Base-by-base conservation (phyloP, 2,888 invertebrate genomes). In the Polyploca ridens region DNA sequence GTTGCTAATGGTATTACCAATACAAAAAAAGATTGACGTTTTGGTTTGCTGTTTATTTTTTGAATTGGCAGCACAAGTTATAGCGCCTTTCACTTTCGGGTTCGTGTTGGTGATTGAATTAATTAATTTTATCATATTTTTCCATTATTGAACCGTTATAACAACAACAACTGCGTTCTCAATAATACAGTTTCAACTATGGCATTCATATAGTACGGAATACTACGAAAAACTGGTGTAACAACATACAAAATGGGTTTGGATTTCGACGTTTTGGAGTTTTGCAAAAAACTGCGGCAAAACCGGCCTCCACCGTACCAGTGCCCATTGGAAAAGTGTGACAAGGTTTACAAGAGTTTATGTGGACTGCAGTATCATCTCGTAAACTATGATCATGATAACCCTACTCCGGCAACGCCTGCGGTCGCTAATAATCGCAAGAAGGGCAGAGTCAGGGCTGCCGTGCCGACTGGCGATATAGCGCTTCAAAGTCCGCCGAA, bases 331-430 rank as follows among this genome's bases (percentile, higher is more conserved):
- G 96, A 96, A 77, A 96, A 97, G 81, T 98, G 98, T 91, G 97
- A 96, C 74, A 97, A 97, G 86, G 96, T 96, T 33, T 98, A 98
- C 89, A 98, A 98, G 90, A 97, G 97, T 69, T 96, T 97, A 71
- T 96, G 96, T 71, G 98, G 98, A 1, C 94, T 98, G 75, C 97
- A 98, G 83, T 97, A 97, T 86, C 98, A 98, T 85, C 90, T 98
- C 76, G 96, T 96, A 72, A 97, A 97, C 86, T 97, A 96, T 88
- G 97, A 98, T 86, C 98, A 98, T 86, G 97, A 97, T 79, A 97
- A 97, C 83, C 96, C 96, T 14, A 95, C 95, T 67, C 95, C 96
- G 62, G 89, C 94, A 61, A 95, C 96, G 66, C 95, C 96, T 49
- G 87, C 95, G 14, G 93, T 95, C 66, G 95, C 95, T 63, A 95